phyloP scores from a whole-genome alignment of 1,140 invertebrate species.

The Octopus bimaculoides region DNA sequence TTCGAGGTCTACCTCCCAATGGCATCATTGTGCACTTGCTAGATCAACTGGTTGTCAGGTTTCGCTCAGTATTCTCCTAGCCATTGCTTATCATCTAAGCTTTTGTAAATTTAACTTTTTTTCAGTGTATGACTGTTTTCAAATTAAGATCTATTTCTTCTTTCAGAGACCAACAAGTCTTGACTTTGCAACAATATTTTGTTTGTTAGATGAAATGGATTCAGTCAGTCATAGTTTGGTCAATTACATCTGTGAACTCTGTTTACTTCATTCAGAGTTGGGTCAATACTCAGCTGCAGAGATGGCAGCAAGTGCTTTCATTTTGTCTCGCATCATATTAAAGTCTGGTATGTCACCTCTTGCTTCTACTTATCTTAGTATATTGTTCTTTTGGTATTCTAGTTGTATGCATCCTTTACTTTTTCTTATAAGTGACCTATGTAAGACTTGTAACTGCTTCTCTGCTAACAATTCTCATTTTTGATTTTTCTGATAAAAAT shows the following conservation, averaged over 20 bases:
- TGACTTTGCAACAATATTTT: constrained; percentile 48
- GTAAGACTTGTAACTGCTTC: too few relatives aligned
- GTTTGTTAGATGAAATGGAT: constrained; percentile 31
- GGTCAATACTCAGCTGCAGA: constrained; percentile 47
- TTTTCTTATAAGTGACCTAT: too few relatives aligned
- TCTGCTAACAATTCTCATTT: too few relatives aligned
- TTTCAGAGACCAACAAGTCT: constrained; percentile 40
- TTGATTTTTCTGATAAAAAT: too few relatives aligned
- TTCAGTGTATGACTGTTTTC: not conserved
- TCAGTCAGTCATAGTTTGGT: constrained; percentile 33
- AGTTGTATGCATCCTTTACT: too few relatives aligned
- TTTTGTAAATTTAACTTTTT: not conserved
- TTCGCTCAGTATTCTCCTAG: too few relatives aligned
- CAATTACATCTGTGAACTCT: constrained; percentile 52
- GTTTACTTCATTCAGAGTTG: constrained; percentile 51
- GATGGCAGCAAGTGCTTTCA: constrained; percentile 47
- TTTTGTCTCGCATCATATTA: constrained; percentile 43
- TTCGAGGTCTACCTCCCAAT: too few relatives aligned
- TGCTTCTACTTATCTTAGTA: constrained; percentile 2
- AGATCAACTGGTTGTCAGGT: too few relatives aligned
- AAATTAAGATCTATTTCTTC: not conserved
- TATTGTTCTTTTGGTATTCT: not conserved
- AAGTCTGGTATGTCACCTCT: constrained; percentile 37
- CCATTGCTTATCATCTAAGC: too few relatives aligned
- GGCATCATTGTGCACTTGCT: too few relatives aligned